Base-by-base conservation (phyloP, 1,140 invertebrate genomes). In the Neuroterus valhalla region DNA sequence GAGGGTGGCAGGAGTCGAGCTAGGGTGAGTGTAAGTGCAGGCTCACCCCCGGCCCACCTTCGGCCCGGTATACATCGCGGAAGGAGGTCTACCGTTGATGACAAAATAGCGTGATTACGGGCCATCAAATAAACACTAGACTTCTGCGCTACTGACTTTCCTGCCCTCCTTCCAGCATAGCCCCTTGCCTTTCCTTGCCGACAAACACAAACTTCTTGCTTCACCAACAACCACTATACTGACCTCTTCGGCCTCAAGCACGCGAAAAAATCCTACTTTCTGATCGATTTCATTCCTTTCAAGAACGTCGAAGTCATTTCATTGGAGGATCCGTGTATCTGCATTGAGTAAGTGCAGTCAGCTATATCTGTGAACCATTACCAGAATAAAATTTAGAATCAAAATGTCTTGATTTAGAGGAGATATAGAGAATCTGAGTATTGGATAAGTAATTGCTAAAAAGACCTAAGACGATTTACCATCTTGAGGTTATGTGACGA, bases 21-120 rank as follows among this genome's bases (percentile, higher is more conserved):
- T 71, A 23, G 50, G 43, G 55, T 15, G 66, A 55, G 23, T 38
- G 46, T 79, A 77, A 77, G 75, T 77, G 52, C 50, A 70, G 71
- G 50, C 73, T 67, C 78, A 76, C 74, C 55, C 70, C 70, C 14
- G n/a, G n/a, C n/a, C n/a, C n/a, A n/a, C n/a, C n/a, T n/a, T n/a
- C n/a, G n/a, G n/a, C 70, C 70, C 14, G 71, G 72, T 70, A 70
- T 71, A 73, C 78, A 80, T 72, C 79, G 79, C 79, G 79, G 74
- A 78, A 79, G 71, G 78, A 76, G 78, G 66, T 73, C 72, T 76
- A 71, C 73, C 77, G 85, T 85, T 88, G 86, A 88, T 87, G 87
- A 89, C 86, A 87, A 87, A 89, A 88, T 89, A 85, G 87, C 88
- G 88, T 89, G 88, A 88, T 89, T 88, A 89, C 84, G 80, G 81